Percentiles rank a stretch among this genome's conserved stretches.
phyloP scores from a whole-genome alignment of 2,888 invertebrate species.

The Diloba caeruleocephala region DNA sequence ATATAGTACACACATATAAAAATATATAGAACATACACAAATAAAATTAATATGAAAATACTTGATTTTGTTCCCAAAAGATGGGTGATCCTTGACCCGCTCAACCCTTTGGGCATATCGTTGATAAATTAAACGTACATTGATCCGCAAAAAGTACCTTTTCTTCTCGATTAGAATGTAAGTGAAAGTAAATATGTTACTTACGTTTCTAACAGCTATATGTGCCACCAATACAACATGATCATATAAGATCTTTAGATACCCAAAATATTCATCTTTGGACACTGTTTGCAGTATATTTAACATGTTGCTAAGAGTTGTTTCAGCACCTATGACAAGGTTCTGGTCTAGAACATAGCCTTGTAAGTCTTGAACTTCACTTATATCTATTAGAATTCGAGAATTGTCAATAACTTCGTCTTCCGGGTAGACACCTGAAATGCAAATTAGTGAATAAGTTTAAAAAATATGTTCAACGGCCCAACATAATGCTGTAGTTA shows the following conservation, averaged over 20 bases:
- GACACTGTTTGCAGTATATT: conserved; percentile 73
- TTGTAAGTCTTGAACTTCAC: conserved; percentile 87
- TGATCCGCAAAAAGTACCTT: neutral
- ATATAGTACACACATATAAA: too few species aligned
- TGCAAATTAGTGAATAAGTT: too few species aligned
- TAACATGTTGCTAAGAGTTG: conserved; percentile 86
- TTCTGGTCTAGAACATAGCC: conserved; percentile 70
- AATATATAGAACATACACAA: too few species aligned
- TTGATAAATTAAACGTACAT: too few species aligned
- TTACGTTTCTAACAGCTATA: conserved; percentile 92
- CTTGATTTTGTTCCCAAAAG: too few species aligned
- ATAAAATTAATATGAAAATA: too few species aligned
- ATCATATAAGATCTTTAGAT: conserved; percentile 87
- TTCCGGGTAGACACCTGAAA: conserved; percentile 77
- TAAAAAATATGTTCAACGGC: too few species aligned
- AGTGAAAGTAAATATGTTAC: conserved; percentile 43
- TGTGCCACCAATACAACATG: conserved; percentile 92
- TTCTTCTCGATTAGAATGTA: neutral
- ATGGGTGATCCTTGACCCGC: too few species aligned
- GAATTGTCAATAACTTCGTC: conserved; percentile 59
- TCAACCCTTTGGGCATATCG: too few species aligned
- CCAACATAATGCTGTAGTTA: too few species aligned
- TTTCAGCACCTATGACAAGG: conserved; percentile 87
- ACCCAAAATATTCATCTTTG: conserved; percentile 81
- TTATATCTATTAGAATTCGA: conserved; percentile 89